A percentile compares a stretch with the other conserved stretches of the same genome.
phyloP scores from a whole-genome alignment of 1,140 invertebrate genomes.

The Acromyrmex heyeri region DNA sequence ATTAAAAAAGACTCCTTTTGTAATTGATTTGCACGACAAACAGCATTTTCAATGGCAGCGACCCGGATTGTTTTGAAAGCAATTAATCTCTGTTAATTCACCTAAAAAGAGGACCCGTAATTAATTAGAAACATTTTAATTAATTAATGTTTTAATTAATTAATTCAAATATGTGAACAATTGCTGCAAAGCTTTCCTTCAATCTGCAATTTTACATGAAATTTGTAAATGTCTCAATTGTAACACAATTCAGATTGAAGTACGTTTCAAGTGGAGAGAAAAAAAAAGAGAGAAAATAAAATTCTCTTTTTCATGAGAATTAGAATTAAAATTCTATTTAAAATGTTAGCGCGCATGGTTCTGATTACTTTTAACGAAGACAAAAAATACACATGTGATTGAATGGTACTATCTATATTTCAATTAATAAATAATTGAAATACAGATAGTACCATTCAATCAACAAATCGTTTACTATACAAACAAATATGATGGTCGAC shows the following conservation, averaged over 20 bases:
- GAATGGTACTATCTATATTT: too few relatives aligned
- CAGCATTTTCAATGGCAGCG: background rate
- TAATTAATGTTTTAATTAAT: background rate
- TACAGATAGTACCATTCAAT: constrained; percentile 14
- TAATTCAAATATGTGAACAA: background rate
- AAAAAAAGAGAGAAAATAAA: background rate
- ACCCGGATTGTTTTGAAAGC: background rate
- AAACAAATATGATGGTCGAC: constrained; percentile 6
- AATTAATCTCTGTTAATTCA: background rate
- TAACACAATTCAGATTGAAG: background rate
- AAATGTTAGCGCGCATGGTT: background rate
- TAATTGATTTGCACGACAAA: background rate
- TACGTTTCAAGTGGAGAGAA: background rate
- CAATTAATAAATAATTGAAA: constrained; percentile 4
- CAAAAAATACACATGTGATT: too few relatives aligned
- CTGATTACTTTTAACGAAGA: background rate
- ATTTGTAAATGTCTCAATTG: background rate
- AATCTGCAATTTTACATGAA: constrained; percentile 3
- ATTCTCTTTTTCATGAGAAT: background rate
- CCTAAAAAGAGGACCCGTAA: background rate
- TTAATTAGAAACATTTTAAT: constrained; percentile 17
- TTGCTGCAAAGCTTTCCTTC: background rate
- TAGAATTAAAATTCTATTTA: background rate
- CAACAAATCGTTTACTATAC: background rate
- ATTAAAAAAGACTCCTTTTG: background rate